Base-by-base conservation (phyloP, 2,797 vertebrate genomes). In the Acanthiza pusilla region DNA sequence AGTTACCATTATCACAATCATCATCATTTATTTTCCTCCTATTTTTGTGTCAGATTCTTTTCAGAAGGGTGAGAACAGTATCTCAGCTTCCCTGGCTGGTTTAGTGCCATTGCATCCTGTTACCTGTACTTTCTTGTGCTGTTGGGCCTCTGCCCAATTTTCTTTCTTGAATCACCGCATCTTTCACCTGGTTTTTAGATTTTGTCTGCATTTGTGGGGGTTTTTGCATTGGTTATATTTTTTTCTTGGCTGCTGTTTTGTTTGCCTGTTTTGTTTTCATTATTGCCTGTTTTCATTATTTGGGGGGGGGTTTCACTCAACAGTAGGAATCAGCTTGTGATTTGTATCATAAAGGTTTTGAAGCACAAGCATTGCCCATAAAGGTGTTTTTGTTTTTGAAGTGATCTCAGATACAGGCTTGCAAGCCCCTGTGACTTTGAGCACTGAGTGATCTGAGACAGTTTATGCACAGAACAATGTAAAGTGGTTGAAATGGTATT, bases 121-220 rank as follows among this genome's bases (percentile, higher is more conserved):
- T 42, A 20, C 1, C 38, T 20, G 2, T 7, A 2, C 12, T 2
- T 32, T 17, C 32, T 67, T 30, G 13, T 2, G 10, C 57, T 32
- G 1, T 16, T 17, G 32, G 32, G 30, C 8, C 13, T 43, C 36
- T 61, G 11, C 42, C 4, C 2, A 5, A 63, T 40, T 42, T 5
- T 29, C 22, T 5, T 11, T 22, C 40, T 62, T 3, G 13, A 17
- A 10, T 43, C 1, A 0, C 29, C 3, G 4, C 21, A 23, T 66
- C 10, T 10, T 70, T 73, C 43, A 30, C 51, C 11, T 15, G 32
- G 9, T 22, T 45, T 30, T 29, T 27, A 11, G 20, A 17, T 45
- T 65, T 42, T 63, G 18, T 23, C 30, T 34, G 19, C 11, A 18
- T 63, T 29, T 42, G 5, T 42, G 36, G 19, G 12, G 4, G 4